These are phyloP conservation scores for Seira ritae DNA, from an alignment of 2,888 invertebrate species.

Conservation along the genomic window DNA sequence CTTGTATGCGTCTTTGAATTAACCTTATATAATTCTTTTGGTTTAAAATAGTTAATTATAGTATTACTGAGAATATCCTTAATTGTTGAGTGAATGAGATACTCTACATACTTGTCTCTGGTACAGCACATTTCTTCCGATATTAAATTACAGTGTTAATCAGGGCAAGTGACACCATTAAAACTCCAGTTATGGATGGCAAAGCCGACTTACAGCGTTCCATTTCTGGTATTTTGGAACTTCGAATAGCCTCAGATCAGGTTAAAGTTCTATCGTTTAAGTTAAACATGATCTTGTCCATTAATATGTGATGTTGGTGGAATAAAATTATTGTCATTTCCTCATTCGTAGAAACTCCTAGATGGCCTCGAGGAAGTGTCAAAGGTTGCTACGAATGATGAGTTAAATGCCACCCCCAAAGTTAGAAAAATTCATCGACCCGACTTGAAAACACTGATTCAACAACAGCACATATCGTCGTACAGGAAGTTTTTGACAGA, in stretches of 20 bases:
- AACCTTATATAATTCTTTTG: too few species aligned
- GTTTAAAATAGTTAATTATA: too few species aligned
- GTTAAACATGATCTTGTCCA: background rate
- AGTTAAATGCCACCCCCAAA: slow-evolving; percentile 78
- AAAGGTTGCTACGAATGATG: slow-evolving; percentile 90
- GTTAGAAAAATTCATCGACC: slow-evolving; percentile 61
- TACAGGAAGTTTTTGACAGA: slow-evolving; percentile 82
- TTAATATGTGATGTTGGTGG: background rate
- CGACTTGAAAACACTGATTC: slow-evolving; percentile 65
- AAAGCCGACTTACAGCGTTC: slow-evolving; percentile 39
- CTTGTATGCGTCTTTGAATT: too few species aligned
- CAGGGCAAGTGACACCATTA: too few species aligned
- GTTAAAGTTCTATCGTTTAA: slow-evolving; percentile 27
- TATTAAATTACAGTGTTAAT: too few species aligned
- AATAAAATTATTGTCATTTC: background rate
- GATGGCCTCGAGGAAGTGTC: slow-evolving; percentile 93
- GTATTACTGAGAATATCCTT: too few species aligned
- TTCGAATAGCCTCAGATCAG: slow-evolving; percentile 61
- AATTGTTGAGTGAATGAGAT: too few species aligned
- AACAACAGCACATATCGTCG: slow-evolving; percentile 62
- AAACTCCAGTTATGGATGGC: background rate
- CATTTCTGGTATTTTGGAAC: slow-evolving; percentile 48
- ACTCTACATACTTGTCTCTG: too few species aligned
- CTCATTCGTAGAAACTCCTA: slow-evolving; percentile 83
- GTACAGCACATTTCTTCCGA: too few species aligned